Evolutionary conservation across 1,140 invertebrate species (phyloP).

Genomic region (Helicoverpa zea): DNA sequence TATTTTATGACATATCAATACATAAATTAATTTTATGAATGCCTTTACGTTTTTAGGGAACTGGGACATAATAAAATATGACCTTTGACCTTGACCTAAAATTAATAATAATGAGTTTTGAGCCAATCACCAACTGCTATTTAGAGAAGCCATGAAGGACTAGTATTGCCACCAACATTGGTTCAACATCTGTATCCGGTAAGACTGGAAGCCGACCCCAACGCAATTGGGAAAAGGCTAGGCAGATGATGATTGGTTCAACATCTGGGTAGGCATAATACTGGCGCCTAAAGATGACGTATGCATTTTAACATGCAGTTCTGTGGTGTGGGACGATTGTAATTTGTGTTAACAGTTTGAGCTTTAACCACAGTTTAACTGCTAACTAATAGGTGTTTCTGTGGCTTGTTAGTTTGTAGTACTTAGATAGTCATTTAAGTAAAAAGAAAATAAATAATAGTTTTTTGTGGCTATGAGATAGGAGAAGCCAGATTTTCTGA

Average conservation of each 20-base stretch:
- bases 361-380: background rate
- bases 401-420: too few relatives aligned
- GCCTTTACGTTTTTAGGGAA: background rate
- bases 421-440: too few relatives aligned
- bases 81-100: constrained; percentile 15
- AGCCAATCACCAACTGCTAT: background rate
- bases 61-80: background rate
- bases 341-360: background rate
- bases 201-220: too few relatives aligned
- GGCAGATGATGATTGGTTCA: too few relatives aligned
- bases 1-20: too few relatives aligned
- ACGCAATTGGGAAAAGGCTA: too few relatives aligned
- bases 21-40: background rate
- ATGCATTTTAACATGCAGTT: background rate
- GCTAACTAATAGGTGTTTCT: too few relatives aligned
- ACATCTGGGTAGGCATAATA: background rate
- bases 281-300: constrained; percentile 18
- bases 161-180: background rate
- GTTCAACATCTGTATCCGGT: background rate
- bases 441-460: too few relatives aligned
- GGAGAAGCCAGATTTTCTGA: too few relatives aligned
- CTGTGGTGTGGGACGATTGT: constrained; percentile 15
- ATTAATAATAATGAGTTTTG: background rate
- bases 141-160: constrained; percentile 2
- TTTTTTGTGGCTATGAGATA: too few relatives aligned